A percentile compares a stretch with the other conserved stretches of the same genome.
These are phyloP conservation scores for Thelaira solivaga DNA, from an alignment of 2,888 invertebrate species.

Conservation along the genomic window DNA sequence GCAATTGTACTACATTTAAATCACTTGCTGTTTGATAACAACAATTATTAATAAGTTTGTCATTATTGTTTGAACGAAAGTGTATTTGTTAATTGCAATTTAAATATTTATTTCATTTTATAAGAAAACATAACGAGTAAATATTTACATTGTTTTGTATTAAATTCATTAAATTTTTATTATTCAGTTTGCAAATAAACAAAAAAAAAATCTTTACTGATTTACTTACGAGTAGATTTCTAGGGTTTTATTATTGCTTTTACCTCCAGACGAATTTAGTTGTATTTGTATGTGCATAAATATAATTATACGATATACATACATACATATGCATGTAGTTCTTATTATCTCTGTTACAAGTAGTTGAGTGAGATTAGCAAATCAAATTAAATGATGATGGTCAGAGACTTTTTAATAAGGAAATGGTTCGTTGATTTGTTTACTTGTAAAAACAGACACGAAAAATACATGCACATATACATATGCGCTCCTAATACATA, in stretches of 20 bases:
- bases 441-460: neutral
- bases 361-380: neutral
- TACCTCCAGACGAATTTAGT: constrained; percentile 35
- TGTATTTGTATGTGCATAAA: constrained; percentile 7
- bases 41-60: constrained; percentile 21
- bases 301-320: too few relatives aligned
- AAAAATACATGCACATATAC: neutral
- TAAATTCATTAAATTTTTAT: constrained; percentile 23
- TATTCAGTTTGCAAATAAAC: constrained; percentile 20
- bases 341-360: constrained; percentile 12
- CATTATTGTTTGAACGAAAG: neutral
- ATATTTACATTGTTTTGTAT: constrained; percentile 47
- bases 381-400: neutral
- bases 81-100: constrained; percentile 45
- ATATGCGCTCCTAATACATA: too few relatives aligned
- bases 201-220: neutral
- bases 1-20: constrained; percentile 37
- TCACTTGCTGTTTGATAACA: constrained; percentile 33
- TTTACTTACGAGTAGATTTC: neutral
- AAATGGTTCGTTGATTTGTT: constrained; percentile 10
- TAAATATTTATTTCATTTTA: constrained; percentile 41
- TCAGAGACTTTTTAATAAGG: neutral
- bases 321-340: neutral
- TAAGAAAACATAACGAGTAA: constrained; percentile 17
- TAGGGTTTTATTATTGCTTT: neutral